Evolutionary conservation across 2,888 invertebrate species (phyloP).

Genomic region (Lithophane semibrunnea): DNA sequence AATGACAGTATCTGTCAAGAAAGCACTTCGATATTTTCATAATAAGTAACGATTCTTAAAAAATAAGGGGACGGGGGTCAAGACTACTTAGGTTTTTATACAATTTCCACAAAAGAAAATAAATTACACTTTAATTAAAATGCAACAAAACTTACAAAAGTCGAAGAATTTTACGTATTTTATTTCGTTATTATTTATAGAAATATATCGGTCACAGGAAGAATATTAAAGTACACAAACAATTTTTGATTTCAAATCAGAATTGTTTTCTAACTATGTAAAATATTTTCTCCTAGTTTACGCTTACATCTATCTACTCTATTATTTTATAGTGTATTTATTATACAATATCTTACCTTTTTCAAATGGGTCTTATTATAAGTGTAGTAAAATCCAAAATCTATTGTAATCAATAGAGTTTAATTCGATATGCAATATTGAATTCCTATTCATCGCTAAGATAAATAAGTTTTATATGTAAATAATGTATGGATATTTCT

Average conservation of each 20-base stretch:
- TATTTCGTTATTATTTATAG: constrained; percentile 59
- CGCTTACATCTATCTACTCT: constrained; percentile 61
- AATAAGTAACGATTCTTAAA: constrained; percentile 70
- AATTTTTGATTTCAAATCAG: constrained; percentile 77
- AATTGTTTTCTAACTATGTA: constrained; percentile 85
- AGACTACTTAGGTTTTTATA: constrained; percentile 64
- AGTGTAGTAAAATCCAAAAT: constrained; percentile 3
- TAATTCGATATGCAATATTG: constrained; percentile 49
- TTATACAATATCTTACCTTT: constrained; percentile 62
- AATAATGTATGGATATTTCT: neutral
- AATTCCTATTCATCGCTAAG: constrained; percentile 9
- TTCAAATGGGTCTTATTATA: constrained; percentile 63
- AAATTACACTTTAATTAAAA: constrained; percentile 28
- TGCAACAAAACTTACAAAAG: constrained; percentile 53
- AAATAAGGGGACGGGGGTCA: constrained; percentile 80
- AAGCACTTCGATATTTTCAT: constrained; percentile 83
- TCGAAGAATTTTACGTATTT: constrained; percentile 63
- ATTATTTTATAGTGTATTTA: constrained; percentile 62
- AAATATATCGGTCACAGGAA: constrained; percentile 74
- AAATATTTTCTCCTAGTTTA: constrained; percentile 79
- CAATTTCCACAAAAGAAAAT: constrained; percentile 48
- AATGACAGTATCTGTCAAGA: constrained; percentile 86
- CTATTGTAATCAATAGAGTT: neutral
- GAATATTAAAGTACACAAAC: constrained; percentile 76
- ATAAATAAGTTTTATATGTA: neutral